Conservation (phyloP, 2,113 vertebrate species). For the Columbina picui region DNA sequence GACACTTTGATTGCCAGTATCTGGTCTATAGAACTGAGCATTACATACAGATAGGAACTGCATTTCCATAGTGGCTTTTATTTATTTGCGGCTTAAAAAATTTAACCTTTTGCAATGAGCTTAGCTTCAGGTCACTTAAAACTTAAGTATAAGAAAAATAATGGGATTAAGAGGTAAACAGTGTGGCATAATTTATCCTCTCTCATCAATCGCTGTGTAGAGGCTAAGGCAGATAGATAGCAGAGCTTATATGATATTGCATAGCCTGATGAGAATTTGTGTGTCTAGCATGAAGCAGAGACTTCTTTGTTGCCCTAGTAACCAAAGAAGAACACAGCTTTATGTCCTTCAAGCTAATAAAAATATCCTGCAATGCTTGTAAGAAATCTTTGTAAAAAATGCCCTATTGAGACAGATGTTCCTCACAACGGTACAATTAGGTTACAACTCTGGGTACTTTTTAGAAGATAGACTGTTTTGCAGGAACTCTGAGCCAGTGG, state of each 20-base stretch:
- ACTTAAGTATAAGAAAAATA: background rate
- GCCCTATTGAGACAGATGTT: background rate
- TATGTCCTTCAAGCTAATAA: conserved; percentile 48
- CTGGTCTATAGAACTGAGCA: rapidly evolving
- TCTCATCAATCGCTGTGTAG: background rate
- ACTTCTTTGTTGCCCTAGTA: conserved; percentile 40
- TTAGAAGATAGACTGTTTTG: background rate
- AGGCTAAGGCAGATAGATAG: background rate
- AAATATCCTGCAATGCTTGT: conserved; percentile 5
- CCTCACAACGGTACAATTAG: background rate
- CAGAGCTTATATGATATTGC: background rate
- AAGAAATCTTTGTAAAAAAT: background rate
- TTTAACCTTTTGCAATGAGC: background rate
- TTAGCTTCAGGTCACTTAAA: background rate
- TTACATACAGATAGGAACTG: background rate
- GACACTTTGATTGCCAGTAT: background rate
- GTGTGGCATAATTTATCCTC: background rate
- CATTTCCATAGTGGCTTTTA: background rate
- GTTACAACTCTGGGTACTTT: background rate
- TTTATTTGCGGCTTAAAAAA: background rate
- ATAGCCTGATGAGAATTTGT: background rate
- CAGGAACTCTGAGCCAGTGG: background rate
- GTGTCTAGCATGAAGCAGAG: background rate
- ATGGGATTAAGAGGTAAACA: background rate
- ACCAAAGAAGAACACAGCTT: conserved; percentile 29